phyloP scores from a whole-genome alignment of 1,140 invertebrate species.

The Lucilia sericata region DNA sequence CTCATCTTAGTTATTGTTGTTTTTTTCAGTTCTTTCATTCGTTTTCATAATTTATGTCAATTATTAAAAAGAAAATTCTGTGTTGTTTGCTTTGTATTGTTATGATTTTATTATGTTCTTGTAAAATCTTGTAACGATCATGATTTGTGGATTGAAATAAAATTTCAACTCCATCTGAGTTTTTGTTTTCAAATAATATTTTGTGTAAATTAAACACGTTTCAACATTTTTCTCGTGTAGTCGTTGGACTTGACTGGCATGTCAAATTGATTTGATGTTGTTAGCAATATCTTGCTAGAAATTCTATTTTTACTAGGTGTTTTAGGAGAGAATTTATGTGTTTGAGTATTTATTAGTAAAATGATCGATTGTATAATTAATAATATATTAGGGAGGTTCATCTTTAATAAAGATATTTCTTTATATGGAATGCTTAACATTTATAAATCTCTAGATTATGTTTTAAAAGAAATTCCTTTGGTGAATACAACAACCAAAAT shows the following conservation, averaged over 20 bases:
- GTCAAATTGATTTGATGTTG: background rate
- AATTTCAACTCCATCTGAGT: background rate
- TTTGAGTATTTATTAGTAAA: background rate
- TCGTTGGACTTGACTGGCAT: background rate
- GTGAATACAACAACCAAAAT: too few relatives aligned
- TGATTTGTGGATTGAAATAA: background rate
- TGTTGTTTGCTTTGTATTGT: background rate
- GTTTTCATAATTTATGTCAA: background rate
- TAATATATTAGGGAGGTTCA: background rate
- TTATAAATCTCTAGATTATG: too few relatives aligned
- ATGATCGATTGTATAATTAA: conserved; percentile 8
- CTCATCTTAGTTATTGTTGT: too few relatives aligned
- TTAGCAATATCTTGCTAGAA: conserved; percentile 1
- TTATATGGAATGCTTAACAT: too few relatives aligned
- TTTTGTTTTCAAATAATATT: background rate
- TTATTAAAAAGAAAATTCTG: background rate
- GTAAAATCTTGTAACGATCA: conserved; percentile 11
- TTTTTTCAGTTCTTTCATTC: too few relatives aligned
- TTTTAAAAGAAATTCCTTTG: too few relatives aligned
- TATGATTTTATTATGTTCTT: background rate
- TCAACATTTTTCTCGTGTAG: background rate
- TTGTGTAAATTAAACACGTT: conserved; percentile 5
- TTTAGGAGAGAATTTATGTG: too few relatives aligned
- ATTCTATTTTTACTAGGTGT: background rate
- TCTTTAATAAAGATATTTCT: too few relatives aligned